These are phyloP conservation scores for Gryllus longicercus DNA, from an alignment of 2,888 invertebrate species.

Conservation along the genomic window DNA sequence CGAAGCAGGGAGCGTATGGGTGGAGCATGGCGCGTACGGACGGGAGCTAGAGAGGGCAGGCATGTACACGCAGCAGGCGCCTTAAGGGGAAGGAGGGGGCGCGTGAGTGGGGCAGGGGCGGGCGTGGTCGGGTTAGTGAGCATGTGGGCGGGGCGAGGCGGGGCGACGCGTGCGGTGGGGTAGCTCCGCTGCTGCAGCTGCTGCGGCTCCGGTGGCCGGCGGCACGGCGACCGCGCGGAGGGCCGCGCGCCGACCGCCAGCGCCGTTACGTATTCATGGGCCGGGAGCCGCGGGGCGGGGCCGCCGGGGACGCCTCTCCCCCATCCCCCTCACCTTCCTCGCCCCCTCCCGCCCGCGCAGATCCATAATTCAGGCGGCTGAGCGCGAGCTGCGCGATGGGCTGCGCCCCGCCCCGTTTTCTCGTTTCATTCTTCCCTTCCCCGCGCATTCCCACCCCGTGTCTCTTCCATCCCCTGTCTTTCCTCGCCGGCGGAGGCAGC, in stretches of 20 bases:
- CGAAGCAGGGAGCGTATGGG: too few relatives aligned
- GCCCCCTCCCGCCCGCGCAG: neutral
- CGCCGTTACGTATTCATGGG: slow-evolving; percentile 6
- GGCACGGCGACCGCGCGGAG: neutral
- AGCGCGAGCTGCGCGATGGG: neutral
- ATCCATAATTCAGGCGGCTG: slow-evolving; percentile 8
- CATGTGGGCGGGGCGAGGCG: too few relatives aligned
- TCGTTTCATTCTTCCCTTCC: neutral
- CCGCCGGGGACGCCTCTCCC: neutral
- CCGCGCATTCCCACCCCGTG: neutral
- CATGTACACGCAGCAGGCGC: too few relatives aligned
- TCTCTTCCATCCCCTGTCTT: neutral
- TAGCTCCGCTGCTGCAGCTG: too few relatives aligned
- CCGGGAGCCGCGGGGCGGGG: neutral
- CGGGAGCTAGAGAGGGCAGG: too few relatives aligned
- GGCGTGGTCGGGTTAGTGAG: too few relatives aligned
- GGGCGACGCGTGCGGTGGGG: too few relatives aligned
- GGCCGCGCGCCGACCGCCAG: neutral
- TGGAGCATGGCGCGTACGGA: too few relatives aligned
- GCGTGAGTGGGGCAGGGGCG: too few relatives aligned
- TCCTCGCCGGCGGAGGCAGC: neutral
- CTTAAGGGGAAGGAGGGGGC: too few relatives aligned
- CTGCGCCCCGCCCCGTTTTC: neutral
- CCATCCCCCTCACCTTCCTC: neutral
- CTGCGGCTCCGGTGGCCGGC: neutral